phyloP scores from a whole-genome alignment of 2,888 invertebrate species.

The Lycia hirtaria region DNA sequence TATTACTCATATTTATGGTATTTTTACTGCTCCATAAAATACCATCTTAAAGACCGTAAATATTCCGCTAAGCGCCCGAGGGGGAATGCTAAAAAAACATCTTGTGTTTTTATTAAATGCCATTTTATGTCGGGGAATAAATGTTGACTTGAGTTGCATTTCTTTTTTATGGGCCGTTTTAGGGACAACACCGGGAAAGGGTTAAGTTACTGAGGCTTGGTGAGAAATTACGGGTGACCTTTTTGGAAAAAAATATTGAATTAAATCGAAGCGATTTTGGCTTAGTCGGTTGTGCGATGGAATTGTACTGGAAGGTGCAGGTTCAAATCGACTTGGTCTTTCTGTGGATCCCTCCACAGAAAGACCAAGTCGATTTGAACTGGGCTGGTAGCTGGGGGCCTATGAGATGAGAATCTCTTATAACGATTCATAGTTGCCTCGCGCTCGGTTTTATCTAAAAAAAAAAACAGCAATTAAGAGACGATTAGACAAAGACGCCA shows the following conservation, averaged over 20 bases:
- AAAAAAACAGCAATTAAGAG: too few species aligned
- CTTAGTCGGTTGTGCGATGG: too few species aligned
- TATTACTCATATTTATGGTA: constrained; percentile 35
- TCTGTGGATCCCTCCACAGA: too few species aligned
- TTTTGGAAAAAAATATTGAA: background rate
- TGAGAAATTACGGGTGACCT: background rate
- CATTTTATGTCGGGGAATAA: constrained; percentile 7
- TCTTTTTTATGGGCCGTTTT: constrained; percentile 16
- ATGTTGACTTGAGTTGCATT: constrained; percentile 10
- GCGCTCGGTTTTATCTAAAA: too few species aligned
- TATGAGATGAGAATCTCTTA: too few species aligned
- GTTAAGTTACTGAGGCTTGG: background rate
- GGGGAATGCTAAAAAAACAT: constrained; percentile 41
- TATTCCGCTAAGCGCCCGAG: constrained; percentile 30
- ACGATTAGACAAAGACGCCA: too few species aligned
- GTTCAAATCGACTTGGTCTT: too few species aligned
- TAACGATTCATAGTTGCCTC: too few species aligned
- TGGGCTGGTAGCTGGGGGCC: too few species aligned
- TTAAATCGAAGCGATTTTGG: constrained; percentile 1
- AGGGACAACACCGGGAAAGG: constrained; percentile 6
- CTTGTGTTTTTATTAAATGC: constrained; percentile 28
- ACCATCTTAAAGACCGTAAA: constrained; percentile 17
- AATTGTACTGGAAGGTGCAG: too few species aligned
- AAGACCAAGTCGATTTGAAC: too few species aligned
- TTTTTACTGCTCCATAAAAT: constrained; percentile 36